Evolutionary conservation across 2,113 vertebrate genomes (phyloP), one percentile per base, ranked within the genome.

Genomic region (Upupa epops): DNA sequence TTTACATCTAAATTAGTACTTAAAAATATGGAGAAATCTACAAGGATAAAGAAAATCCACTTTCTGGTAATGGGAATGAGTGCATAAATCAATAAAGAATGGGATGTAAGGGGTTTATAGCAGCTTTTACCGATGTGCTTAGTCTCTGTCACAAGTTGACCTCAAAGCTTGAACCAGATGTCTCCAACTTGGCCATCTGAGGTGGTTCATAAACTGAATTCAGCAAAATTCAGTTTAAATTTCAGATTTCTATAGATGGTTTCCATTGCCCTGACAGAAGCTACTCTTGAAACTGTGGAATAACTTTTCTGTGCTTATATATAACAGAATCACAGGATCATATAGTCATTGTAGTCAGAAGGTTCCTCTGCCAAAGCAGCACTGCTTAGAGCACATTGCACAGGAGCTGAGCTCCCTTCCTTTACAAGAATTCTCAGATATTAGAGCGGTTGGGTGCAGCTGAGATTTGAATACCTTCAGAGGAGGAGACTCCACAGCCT

Each of bases 231-330:
- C 26, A 36, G 6, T n/a, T 48, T 63, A 34, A 45, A 61, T 58
- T 86, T 86, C 6, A 65, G 9, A 34, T 81, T n/a, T 2, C 4
- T 71, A 52, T 54, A 31, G 28, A 36, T 70, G 1, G 7, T 90
- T 92, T 86, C 22, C 36, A 37, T 56, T 71, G 60, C 10, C 42
- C 12, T 68, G 32, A 77, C 10, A 88, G 83, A 80, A 90, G 32
- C 42, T 48, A 51, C 26, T 75, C 28, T 31, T 76, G 72, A 68
- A 85, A 92, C 3, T 75, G 42, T 70, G 31, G 58, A 68, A 81
- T 90, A 69, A 93, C 72, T 80, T 87, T 73, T 81, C 48, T 68
- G 31, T 65, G 69, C 29, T 29, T 95, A 91, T 52, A 32, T 81
- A 66, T 28, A 74, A 49, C 63, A 42, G 40, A 42, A 42, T 42